Evolutionary conservation across 2,797 vertebrate genomes (phyloP).

Genomic region (Sparus aurata): DNA sequence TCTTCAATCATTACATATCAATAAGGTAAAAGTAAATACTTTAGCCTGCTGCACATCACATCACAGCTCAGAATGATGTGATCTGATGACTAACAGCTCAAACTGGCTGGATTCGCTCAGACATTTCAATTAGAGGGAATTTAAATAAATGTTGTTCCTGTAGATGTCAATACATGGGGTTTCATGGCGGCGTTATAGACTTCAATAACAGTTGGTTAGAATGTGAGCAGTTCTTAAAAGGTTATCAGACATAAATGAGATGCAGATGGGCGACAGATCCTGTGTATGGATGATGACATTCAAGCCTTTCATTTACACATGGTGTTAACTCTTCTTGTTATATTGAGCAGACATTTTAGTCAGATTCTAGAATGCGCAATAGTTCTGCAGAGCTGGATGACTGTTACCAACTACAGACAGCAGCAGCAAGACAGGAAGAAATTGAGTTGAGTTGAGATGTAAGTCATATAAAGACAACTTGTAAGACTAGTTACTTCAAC

Average conservation of each 20-base stretch:
- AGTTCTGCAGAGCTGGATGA: no score
- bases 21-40: background rate
- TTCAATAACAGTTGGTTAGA: background rate
- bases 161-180: background rate
- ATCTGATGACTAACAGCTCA: constrained; percentile 7
- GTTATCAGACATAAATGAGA: background rate
- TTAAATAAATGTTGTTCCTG: background rate
- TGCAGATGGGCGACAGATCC: background rate
- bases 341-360: no score
- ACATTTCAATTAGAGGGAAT: background rate
- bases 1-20: constrained; percentile 32
- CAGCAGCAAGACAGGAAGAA: no score
- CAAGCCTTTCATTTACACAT: background rate
- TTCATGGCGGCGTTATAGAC: background rate
- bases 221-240: background rate
- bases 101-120: background rate
- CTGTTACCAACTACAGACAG: no score
- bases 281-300: background rate
- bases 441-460: no score
- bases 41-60: background rate
- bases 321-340: no score
- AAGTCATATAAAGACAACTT: no score
- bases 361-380: no score
- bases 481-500: no score
- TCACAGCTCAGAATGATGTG: background rate